phyloP scores from a whole-genome alignment of 2,113 vertebrate species.

The Salvelinus namaycush region DNA sequence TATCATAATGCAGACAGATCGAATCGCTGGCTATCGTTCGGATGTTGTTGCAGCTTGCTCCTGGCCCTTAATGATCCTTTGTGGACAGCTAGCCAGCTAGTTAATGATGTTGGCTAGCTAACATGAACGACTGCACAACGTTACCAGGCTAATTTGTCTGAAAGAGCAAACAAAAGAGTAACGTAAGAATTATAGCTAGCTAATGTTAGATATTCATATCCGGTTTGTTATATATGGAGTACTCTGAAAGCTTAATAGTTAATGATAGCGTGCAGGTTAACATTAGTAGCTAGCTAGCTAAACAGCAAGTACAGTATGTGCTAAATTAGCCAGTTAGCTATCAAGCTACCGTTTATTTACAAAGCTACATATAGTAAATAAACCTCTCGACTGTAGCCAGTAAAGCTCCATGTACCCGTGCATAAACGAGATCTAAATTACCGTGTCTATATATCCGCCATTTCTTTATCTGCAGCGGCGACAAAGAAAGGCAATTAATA shows the following conservation, averaged over 20 bases:
- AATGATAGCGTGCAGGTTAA: neutral
- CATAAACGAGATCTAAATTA: constrained; percentile 29
- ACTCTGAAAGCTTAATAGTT: neutral
- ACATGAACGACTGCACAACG: neutral
- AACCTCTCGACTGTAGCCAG: constrained; percentile 30
- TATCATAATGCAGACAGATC: no score
- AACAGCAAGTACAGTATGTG: constrained; percentile 1
- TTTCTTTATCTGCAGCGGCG: constrained; percentile 68
- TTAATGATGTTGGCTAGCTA: neutral
- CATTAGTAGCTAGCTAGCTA: constrained; percentile 10
- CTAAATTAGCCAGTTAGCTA: constrained; percentile 43
- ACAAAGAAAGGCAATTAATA: constrained; percentile 82
- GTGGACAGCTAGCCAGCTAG: neutral
- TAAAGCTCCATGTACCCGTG: constrained; percentile 17
- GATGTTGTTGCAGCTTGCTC: neutral
- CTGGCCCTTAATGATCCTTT: neutral
- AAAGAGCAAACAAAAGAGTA: no score
- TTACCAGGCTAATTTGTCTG: neutral
- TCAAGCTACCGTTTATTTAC: constrained; percentile 53
- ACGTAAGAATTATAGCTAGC: no score
- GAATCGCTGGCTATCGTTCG: no score
- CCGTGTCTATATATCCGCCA: constrained; percentile 68
- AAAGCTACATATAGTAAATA: constrained; percentile 63
- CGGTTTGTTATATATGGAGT: no score
- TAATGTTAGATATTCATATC: no score